Evolutionary conservation across 37 sponge, comb jelly and placozoan genomes (phyloP).

Genomic region (Cladorhizidae sp.): DNA sequence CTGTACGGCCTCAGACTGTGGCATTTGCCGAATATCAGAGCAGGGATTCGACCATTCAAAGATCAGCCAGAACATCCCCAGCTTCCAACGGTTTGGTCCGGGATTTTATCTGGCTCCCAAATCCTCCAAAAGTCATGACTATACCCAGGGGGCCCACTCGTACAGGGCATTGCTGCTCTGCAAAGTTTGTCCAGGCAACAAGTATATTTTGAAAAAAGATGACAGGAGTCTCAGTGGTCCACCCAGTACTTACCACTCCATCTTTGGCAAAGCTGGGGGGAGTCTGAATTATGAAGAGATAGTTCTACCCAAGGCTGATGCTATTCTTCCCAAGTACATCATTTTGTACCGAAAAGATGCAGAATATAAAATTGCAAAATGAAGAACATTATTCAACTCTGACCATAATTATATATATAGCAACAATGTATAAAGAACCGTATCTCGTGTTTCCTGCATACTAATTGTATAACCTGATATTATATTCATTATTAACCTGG

Average conservation of each 20-base stretch:
- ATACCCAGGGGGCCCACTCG: constrained; percentile 55
- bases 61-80: constrained; percentile 40
- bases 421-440: too few species aligned
- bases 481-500: too few species aligned
- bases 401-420: too few species aligned
- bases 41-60: constrained; percentile 37
- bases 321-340: constrained; percentile 63
- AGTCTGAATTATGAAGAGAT: constrained; percentile 67
- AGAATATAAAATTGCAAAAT: constrained; percentile 50
- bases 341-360: constrained; percentile 74
- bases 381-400: too few species aligned
- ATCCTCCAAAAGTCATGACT: constrained; percentile 81
- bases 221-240: constrained; percentile 44
- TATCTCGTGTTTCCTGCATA: too few species aligned
- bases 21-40: constrained; percentile 69
- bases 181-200: constrained; percentile 69
- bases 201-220: constrained; percentile 31
- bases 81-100: constrained; percentile 70
- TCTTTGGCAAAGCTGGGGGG: constrained; percentile 54
- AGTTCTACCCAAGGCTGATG: constrained; percentile 49
- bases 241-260: constrained; percentile 56
- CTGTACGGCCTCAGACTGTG: constrained; percentile 53
- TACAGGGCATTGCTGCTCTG: constrained; percentile 76
- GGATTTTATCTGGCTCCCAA: constrained; percentile 85
- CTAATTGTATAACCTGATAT: too few species aligned